Evolutionary conservation across 1,140 invertebrate species (phyloP).

Genomic region (Antheraea mylitta): DNA sequence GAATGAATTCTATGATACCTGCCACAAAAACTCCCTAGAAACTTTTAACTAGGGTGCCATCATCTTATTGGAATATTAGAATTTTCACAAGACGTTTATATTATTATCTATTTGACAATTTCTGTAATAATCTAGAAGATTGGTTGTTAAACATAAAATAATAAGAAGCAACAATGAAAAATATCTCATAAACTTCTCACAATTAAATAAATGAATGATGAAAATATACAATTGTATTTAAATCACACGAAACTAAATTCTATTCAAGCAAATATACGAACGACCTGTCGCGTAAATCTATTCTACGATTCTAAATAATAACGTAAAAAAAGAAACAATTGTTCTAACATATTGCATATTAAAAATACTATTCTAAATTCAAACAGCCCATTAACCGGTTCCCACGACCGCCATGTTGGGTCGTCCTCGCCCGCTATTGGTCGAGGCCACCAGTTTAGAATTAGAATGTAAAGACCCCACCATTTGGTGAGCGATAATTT

Average conservation of each 20-base stretch:
- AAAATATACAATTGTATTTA: not conserved
- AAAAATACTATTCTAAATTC: conserved; percentile 78
- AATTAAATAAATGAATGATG: not conserved
- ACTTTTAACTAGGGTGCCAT: no score
- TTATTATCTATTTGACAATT: no score
- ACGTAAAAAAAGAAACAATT: conserved; percentile 52
- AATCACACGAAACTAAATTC: conserved; percentile 5
- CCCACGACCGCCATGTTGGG: conserved; percentile 73
- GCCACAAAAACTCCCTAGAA: no score
- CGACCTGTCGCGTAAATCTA: conserved; percentile 13
- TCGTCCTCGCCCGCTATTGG: conserved; percentile 74
- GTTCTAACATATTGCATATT: conserved; percentile 60
- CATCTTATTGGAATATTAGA: no score
- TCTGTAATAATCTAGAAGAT: no score
- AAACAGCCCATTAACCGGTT: conserved; percentile 75
- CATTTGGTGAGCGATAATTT: conserved; percentile 75
- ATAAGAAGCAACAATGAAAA: not conserved
- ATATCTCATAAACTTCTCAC: not conserved
- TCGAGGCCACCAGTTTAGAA: conserved; percentile 70
- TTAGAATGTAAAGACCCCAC: conserved; percentile 75
- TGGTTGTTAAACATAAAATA: no score
- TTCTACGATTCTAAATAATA: conserved; percentile 37
- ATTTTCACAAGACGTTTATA: no score
- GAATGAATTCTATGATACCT: no score
- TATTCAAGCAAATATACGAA: not conserved